Conservation (phyloP, 2,888 invertebrate genomes). For the Euplagia quadripunctaria region DNA sequence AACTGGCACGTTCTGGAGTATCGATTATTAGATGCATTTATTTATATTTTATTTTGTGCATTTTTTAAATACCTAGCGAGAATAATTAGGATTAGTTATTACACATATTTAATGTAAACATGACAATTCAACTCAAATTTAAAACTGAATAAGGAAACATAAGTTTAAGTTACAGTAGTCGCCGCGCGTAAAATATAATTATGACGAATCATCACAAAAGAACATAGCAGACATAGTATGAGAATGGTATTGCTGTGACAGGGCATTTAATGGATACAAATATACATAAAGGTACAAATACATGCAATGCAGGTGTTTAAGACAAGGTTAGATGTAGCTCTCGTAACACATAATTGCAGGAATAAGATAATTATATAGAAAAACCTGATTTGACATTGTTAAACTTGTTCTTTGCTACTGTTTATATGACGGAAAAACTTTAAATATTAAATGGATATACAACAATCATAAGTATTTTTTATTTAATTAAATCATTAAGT, state of each 20-base stretch:
- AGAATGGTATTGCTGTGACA: conserved; percentile 67
- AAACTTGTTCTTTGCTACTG: conserved; percentile 53
- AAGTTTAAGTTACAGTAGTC: conserved; percentile 51
- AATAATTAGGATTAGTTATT: neutral
- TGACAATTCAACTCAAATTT: conserved; percentile 14
- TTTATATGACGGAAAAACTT: conserved; percentile 53
- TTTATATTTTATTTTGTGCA: neutral
- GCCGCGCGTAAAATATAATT: conserved; percentile 50
- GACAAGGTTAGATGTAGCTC: conserved; percentile 75
- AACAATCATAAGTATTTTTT: conserved; percentile 10
- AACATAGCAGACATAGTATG: conserved; percentile 54
- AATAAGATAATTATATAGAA: conserved; percentile 72
- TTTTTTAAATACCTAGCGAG: neutral
- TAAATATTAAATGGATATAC: conserved; percentile 19
- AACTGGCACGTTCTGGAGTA: conserved; percentile 21
- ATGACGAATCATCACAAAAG: conserved; percentile 62
- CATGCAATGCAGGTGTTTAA: conserved; percentile 66
- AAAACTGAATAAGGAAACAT: conserved; percentile 49
- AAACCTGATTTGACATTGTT: conserved; percentile 65
- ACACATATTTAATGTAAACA: conserved; percentile 24
- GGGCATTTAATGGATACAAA: conserved; percentile 55
- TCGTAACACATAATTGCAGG: conserved; percentile 65
- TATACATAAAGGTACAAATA: conserved; percentile 51
- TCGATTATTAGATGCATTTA: conserved; percentile 19
- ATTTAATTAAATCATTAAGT: conserved; percentile 25